Percentiles rank a stretch among this genome's conserved stretches.
Evolutionary conservation across 1,140 invertebrate genomes (phyloP).

Genomic region (Spodoptera frugiperda): DNA sequence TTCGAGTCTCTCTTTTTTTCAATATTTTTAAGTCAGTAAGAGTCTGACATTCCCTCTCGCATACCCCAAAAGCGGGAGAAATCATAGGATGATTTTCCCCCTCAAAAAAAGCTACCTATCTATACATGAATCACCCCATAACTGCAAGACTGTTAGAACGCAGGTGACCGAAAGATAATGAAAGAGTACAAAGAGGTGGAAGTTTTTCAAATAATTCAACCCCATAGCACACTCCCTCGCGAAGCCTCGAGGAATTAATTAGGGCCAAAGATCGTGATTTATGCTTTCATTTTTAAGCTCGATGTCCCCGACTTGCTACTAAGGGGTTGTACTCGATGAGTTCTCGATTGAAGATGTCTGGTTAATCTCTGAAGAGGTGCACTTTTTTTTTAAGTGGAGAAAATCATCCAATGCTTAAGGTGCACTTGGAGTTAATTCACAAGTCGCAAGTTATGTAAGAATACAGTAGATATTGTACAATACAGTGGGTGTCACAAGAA

Average conservation of each 20-base stretch:
- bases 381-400: too few species aligned
- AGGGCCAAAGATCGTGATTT: slow-evolving; percentile 82
- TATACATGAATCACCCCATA: slow-evolving; percentile 3
- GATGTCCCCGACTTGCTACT: slow-evolving; percentile 61
- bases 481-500: too few species aligned
- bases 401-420: too few species aligned
- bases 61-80: too few species aligned
- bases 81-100: too few species aligned
- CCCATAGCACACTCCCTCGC: slow-evolving; percentile 59
- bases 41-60: too few species aligned
- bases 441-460: background rate
- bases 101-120: background rate
- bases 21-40: too few species aligned
- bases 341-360: slow-evolving; percentile 40
- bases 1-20: too few species aligned
- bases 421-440: background rate
- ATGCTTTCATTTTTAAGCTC: slow-evolving; percentile 81
- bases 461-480: too few species aligned
- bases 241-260: slow-evolving; percentile 81
- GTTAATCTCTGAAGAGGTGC: too few species aligned
- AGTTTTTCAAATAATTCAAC: slow-evolving; percentile 79
- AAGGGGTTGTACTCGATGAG: slow-evolving; percentile 34
- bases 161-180: slow-evolving; percentile 64
- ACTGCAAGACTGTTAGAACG: slow-evolving; percentile 20
- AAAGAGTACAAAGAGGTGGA: slow-evolving; percentile 56